Evolutionary conservation across 2,888 invertebrate species (phyloP), one percentile per base, ranked within the genome.

Genomic region (Prosapia bicincta): DNA sequence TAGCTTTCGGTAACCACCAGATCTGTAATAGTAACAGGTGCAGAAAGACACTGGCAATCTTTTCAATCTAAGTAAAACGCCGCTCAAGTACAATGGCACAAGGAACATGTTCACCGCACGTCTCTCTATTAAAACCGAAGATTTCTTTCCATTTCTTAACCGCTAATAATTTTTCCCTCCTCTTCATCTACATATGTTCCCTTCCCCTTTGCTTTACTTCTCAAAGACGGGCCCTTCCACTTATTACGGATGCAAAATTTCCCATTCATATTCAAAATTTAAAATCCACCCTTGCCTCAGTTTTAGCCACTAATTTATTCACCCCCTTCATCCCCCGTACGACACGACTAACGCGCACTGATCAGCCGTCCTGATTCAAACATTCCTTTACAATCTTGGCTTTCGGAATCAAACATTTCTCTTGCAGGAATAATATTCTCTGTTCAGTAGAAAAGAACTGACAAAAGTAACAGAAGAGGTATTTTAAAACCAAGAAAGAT

Each of bases 211-310:
- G 20, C 20, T 54, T n/a, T 54, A 20, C 54, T 54, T 54, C 74
- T 74, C 74, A 74, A 74, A 74, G 74, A 74, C 77, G 76, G 23
- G 68, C 74, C 66, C 76, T 66, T 32, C 38, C 66, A 74, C 91
- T 92, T 90, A 92, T 92, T 92, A 91, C 89, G 89, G 89, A 92
- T 92, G 92, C 92, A 91, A 92, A 92, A 92, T 91, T 90, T 90
- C 89, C 91, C 91, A 92, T 92, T 92, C 92, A 92, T 92, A 92
- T 92, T 92, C 92, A 92, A 92, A 92, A 92, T 92, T 92, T 92
- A 92, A 92, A 92, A 92, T 92, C 91, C 90, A 90, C 82, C 75
- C 78, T 80, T 78, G 81, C 24, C 66, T 79, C 75, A 78, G 78
- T 80, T 80, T 88, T 89, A 87, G 88, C 87, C 88, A 89, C 91